A percentile compares a stretch with the other conserved stretches of the same genome.
Conservation (phyloP, 2,797 vertebrate species). For the Pelodytes ibericus region DNA sequence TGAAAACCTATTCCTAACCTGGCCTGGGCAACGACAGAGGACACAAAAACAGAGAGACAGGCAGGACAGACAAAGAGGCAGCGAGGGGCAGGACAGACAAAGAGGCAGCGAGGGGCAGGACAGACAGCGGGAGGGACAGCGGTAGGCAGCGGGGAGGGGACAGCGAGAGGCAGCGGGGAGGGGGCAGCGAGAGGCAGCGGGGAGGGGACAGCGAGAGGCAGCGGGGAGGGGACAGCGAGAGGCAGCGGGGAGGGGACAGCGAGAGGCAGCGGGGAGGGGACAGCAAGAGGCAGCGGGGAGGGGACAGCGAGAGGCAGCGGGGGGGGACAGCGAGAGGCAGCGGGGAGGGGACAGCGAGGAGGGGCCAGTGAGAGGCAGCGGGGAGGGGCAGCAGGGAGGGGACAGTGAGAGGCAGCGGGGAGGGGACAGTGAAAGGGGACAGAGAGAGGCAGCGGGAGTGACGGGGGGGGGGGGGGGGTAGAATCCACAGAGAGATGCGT, state of each 20-base stretch:
- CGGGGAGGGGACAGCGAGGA: too few relatives aligned
- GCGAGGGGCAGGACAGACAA: background rate
- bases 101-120: background rate
- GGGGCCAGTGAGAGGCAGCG: too few relatives aligned
- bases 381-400: too few relatives aligned
- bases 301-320: background rate
- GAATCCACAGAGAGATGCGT: background rate
- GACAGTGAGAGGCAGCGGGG: background rate
- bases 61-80: background rate
- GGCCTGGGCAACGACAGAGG: background rate
- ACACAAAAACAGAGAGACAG: background rate
- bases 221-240: too few relatives aligned
- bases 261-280: too few relatives aligned
- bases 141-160: background rate
- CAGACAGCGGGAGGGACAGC: background rate
- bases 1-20: background rate
- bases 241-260: too few relatives aligned
- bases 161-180: background rate
- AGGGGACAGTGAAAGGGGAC: too few relatives aligned
- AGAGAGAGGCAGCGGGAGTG: background rate
- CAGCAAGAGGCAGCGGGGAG: background rate
- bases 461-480: background rate
- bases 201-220: background rate
- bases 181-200: too few relatives aligned
- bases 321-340: background rate